Evolutionary conservation across 2,888 invertebrate species (phyloP), one percentile per base, ranked within the genome.

Genomic region (Galerucella pusilla): DNA sequence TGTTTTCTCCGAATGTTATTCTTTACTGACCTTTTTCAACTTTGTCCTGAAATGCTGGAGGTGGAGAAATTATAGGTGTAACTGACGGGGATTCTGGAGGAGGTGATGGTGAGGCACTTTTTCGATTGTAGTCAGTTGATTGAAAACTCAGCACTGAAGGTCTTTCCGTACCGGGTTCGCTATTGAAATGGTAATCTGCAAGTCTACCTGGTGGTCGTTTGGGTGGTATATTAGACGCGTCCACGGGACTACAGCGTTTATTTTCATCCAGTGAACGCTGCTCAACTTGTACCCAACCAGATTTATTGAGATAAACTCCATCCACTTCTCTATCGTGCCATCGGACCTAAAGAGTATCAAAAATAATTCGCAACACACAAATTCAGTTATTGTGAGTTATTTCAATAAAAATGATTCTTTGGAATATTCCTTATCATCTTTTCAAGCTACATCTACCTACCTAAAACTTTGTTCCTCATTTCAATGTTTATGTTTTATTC

Each of bases 21-120:
- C 9, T 42, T 42, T 2, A 45, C 46, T 46, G 10, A 57, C 60
- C 73, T 69, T 69, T 68, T 4, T 74, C 64, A 16, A 68, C 85
- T 83, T 79, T 88, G 79, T 92, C 92, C 84, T 93, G 93, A 84
- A 93, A 93, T 11, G 92, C 93, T 11, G 92, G 92, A 0, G 93
- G 93, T 11, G 93, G 93, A 16, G 93, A 93, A 65, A 93, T 90
- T 75, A 93, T 93, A 9, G 93, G 93, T 0, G 92, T 93, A 14
- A 92, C 87, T n/a, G 92, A 82, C 64, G 82, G 91, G 2, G 92
- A 92, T 1, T 92, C 91, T 63, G 87, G 87, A 0, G 87, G 81
- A 12, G 86, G 86, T 12, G 88, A 88, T 2, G 87, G 87, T 63
- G 87, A 85, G n/a, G 86, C 85, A 7, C 78, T 81, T 66, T 79